phyloP scores from a whole-genome alignment of 2,113 vertebrate genomes.

The Melanotaenia duboulayi region DNA sequence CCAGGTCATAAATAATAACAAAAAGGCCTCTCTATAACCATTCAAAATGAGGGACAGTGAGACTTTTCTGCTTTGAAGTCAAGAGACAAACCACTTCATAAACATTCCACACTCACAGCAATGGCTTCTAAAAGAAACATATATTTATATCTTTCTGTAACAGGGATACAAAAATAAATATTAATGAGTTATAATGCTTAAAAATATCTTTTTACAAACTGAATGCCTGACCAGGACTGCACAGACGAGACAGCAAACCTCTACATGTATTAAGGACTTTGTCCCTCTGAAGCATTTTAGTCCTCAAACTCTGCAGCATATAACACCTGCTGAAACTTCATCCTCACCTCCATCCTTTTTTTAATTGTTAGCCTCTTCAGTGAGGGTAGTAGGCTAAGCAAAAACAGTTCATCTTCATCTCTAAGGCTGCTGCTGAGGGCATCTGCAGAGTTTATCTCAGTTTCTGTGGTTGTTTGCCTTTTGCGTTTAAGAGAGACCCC shows the following conservation, averaged over 20 bases:
- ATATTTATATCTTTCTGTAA: background rate
- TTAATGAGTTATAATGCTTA: background rate
- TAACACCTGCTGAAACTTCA: slow-evolving; percentile 74
- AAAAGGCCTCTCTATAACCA: background rate
- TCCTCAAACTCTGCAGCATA: slow-evolving; percentile 72
- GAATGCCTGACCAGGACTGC: background rate
- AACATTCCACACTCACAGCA: background rate
- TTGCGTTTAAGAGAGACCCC: slow-evolving; percentile 48
- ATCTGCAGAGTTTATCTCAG: slow-evolving; percentile 45
- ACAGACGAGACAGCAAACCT: background rate
- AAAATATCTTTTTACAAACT: slow-evolving; percentile 16
- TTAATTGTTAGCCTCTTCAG: slow-evolving; percentile 69
- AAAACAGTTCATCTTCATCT: slow-evolving; percentile 74
- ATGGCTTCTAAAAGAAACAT: background rate
- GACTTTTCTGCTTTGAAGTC: background rate
- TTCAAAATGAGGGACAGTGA: background rate
- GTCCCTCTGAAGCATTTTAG: background rate
- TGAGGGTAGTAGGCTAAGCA: slow-evolving; percentile 71
- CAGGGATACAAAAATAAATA: background rate
- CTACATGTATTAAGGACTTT: background rate
- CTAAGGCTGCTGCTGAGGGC: slow-evolving; percentile 29
- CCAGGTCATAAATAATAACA: too few species aligned
- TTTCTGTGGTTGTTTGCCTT: slow-evolving; percentile 40
- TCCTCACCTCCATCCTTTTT: slow-evolving; percentile 71
- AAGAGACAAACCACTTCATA: background rate